Base-by-base conservation (phyloP, 2,797 vertebrate genomes). In the Gadopsis marmoratus region DNA sequence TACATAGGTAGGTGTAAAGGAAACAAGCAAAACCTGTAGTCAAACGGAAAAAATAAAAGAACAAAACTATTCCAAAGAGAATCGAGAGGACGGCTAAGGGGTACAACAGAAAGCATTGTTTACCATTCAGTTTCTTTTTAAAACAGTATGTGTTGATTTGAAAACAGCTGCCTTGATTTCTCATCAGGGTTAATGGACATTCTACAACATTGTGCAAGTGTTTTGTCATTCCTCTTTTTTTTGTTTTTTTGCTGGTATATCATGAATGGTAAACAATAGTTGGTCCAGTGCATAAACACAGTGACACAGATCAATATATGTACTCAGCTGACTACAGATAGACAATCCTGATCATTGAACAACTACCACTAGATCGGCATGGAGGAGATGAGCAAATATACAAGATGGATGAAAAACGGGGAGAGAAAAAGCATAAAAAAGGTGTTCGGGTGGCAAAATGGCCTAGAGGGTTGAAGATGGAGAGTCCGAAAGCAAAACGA, bases 181-280 rank as follows among this genome's bases (percentile, higher is more conserved):
- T 91, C 80, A 84, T 93, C 92, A 91, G 87, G 90, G 88, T 94
- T 92, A 89, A 92, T 95, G 92, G 95, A 97, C 97, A 97, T 96
- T 97, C 96, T 95, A 95, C 94, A 97, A 96, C 95, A 95, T 96
- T 96, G 96, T 97, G 96, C 97, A 97, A 97, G 95, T 95, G 95
- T 95, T 94, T 92, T 62, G 47, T 91, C 84, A 45, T 85, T 84
- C 54, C 68, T 55, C 37, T 75, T 85, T 91, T 91, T 55, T 21
- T 50, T 78, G 43, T 75, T 86, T 92, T 91, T 91, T 96, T 96
- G 97, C 97, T 98, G 97, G 96, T 96, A 96, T 97, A 96, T 95
- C 92, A 97, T 91, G 95, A 97, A 97, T 96, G 96, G 97, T 97
- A 97, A 98, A 97, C 97, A 97, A 97, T 96, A 97, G 93, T 97